Conservation (phyloP, 2,888 invertebrate genomes). For the Eurois occulta region DNA sequence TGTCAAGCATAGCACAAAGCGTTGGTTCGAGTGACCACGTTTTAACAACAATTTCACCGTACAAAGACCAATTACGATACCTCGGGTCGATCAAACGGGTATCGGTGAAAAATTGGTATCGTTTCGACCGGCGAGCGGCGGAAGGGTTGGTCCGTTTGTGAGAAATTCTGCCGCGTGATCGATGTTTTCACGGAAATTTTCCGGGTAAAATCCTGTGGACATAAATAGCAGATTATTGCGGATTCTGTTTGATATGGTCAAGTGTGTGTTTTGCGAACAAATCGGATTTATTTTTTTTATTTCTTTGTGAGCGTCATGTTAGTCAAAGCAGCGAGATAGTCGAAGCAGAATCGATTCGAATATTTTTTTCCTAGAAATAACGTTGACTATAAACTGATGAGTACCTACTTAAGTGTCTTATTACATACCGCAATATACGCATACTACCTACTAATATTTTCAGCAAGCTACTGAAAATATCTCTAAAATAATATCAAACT, state of each 20-base stretch:
- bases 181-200: slow-evolving; percentile 65
- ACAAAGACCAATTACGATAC: slow-evolving; percentile 75
- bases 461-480: not conserved
- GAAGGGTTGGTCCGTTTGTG: slow-evolving; percentile 64
- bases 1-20: slow-evolving; percentile 66
- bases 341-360: not conserved
- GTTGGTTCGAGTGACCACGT: slow-evolving; percentile 67
- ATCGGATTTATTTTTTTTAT: slow-evolving; percentile 17
- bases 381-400: not conserved
- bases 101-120: slow-evolving; percentile 71
- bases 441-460: not conserved
- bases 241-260: slow-evolving; percentile 40
- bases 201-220: slow-evolving; percentile 43
- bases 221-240: slow-evolving; percentile 60
- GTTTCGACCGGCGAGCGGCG: slow-evolving; percentile 50
- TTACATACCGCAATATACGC: not conserved
- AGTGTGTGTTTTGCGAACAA: slow-evolving; percentile 25
- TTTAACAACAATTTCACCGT: slow-evolving; percentile 72
- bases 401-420: not conserved
- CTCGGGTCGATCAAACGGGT: slow-evolving; percentile 70
- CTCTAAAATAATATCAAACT: not conserved
- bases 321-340: not conserved
- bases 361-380: not conserved
- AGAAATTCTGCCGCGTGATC: slow-evolving; percentile 63
- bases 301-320: not conserved